Evolutionary conservation across 2,797 vertebrate genomes (phyloP), one percentile per base, ranked within the genome.

Genomic region (Bradypus variegatus): DNA sequence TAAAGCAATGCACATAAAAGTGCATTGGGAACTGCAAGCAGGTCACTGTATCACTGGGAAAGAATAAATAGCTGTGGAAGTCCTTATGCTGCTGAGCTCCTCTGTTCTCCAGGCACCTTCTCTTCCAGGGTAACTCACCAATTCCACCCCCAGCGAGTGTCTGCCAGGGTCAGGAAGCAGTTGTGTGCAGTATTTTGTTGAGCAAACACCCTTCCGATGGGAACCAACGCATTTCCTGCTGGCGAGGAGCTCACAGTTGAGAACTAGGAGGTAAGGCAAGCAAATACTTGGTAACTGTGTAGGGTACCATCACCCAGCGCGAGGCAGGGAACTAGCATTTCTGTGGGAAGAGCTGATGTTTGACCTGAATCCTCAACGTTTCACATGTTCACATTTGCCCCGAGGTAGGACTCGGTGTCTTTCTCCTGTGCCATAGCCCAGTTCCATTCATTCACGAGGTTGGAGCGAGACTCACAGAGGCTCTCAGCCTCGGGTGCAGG

Each of bases 401-500:
- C 10, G 33, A 50, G 31, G 11, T 0, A 21, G 33, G 19, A 18
- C 14, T 76, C 29, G n/a, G 16, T 8, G 5, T 9, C 86, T 36
- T 73, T n/a, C 14, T 50, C 36, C 41, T 6, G 33, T 19, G 5
- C 2, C 64, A 18, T 2, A 0, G 33, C 69, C n/a, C 38, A 79
- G 21, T 31, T 19, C n/a, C 48, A 4, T 2, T 25, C 3, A 0
- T 1, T 16, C 2, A 2, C 29, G 16, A 64, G 19, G 45, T 12
- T 77, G 45, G 33, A 27, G 45, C 50, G 15, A 48, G 29, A 41
- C 36, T 41, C 3, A 2, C 19, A 41, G 86, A 9, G 6, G 8
- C 70, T 50, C 38, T 78, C 55, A 77, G 1, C 7, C 31, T 55
- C 13, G 10, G 31, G 38, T 78, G 27, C 36, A 3, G 6, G 38